Evolutionary conservation across 2,113 vertebrate species (phyloP).

Genomic region (Solea solea): DNA sequence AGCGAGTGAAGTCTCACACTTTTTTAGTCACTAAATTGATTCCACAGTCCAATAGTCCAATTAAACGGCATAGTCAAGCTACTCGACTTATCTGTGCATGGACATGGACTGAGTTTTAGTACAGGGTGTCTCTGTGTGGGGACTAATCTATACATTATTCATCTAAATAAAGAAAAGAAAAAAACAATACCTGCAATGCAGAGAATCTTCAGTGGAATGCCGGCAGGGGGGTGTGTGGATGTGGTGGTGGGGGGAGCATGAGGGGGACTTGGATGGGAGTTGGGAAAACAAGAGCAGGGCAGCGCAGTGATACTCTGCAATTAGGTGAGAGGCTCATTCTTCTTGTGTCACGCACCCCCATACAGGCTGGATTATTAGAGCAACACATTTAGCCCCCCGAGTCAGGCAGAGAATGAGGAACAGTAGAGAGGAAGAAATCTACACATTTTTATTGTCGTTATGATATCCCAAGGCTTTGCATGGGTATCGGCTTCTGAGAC

Average conservation of each 20-base stretch:
- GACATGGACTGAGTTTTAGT: too few species aligned
- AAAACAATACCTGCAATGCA: constrained; percentile 74
- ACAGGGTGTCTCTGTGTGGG: constrained; percentile 33
- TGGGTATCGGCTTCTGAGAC: constrained; percentile 26
- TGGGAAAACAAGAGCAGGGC: constrained; percentile 45
- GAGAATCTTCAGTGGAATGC: constrained; percentile 43
- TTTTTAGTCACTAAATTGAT: too few species aligned
- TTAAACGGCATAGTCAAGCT: too few species aligned
- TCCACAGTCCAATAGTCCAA: too few species aligned
- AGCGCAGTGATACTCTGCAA: constrained; percentile 62
- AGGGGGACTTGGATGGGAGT: constrained; percentile 41
- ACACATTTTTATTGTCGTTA: constrained; percentile 48
- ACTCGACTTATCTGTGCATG: too few species aligned
- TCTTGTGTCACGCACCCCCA: constrained; percentile 52
- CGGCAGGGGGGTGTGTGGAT: constrained; percentile 28
- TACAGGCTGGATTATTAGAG: constrained; percentile 65
- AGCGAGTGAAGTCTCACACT: too few species aligned
- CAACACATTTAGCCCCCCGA: constrained; percentile 41
- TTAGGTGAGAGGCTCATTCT: constrained; percentile 72
- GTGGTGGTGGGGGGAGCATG: too few species aligned
- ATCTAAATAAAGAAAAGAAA: constrained; percentile 38
- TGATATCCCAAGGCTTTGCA: constrained; percentile 47
- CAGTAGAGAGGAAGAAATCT: constrained; percentile 9
- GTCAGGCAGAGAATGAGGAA: constrained; percentile 18
- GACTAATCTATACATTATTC: constrained; percentile 70